Conservation (phyloP, 1,140 invertebrate species). For the Panulirus ornatus region DNA sequence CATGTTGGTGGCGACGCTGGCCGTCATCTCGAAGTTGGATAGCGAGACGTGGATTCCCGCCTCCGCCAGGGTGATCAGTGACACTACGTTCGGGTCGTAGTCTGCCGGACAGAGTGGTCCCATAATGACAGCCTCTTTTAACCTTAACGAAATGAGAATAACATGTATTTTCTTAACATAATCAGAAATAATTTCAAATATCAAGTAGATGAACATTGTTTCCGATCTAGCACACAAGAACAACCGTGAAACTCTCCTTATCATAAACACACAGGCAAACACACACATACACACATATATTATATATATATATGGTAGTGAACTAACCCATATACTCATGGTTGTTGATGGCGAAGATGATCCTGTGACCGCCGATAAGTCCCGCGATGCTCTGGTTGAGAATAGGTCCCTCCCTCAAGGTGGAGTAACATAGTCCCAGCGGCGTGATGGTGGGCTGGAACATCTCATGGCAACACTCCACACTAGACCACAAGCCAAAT, state of each 20-base stretch:
- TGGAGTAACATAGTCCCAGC: slow-evolving; percentile 53
- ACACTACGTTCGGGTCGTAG: slow-evolving; percentile 43
- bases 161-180: no score
- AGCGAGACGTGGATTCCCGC: slow-evolving; percentile 57
- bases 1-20: slow-evolving; percentile 59
- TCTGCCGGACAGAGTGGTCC: slow-evolving; percentile 48
- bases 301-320: background rate
- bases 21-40: slow-evolving; percentile 22
- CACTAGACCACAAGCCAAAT: background rate
- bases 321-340: slow-evolving; percentile 55
- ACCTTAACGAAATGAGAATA: no score
- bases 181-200: no score
- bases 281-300: background rate
- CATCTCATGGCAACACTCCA: slow-evolving; percentile 27
- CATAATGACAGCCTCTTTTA: no score
- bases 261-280: background rate
- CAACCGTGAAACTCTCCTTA: no score
- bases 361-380: slow-evolving; percentile 43
- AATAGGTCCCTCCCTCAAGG: background rate
- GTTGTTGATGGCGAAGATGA: slow-evolving; percentile 22
- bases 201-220: no score
- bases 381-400: slow-evolving; percentile 50
- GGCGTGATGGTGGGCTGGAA: slow-evolving; percentile 56
- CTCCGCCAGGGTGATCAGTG: slow-evolving; percentile 40
- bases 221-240: no score